These are phyloP conservation scores for Lithodes maja DNA, from an alignment of 2,888 invertebrate species.

Conservation along the genomic window DNA sequence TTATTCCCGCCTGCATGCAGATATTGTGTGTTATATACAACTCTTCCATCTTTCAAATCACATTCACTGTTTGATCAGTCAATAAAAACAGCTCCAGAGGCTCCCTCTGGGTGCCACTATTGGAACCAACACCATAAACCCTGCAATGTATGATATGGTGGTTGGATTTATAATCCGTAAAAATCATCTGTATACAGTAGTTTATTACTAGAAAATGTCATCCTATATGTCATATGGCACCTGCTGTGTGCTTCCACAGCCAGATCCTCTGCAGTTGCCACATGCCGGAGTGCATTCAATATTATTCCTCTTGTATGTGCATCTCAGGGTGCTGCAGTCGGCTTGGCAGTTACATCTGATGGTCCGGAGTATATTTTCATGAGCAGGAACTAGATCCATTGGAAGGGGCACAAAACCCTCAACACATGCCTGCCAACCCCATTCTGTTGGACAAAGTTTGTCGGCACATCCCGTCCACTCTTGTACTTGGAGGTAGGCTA, in stretches of 20 bases:
- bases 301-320: neutral
- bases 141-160: too few relatives aligned
- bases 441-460: neutral
- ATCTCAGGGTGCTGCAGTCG: neutral
- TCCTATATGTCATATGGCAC: neutral
- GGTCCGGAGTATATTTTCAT: neutral
- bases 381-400: neutral
- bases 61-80: too few relatives aligned
- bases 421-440: neutral
- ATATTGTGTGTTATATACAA: too few relatives aligned
- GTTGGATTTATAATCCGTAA: too few relatives aligned
- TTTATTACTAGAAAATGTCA: neutral
- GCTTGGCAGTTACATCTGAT: conserved; percentile 16
- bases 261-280: conserved; percentile 13
- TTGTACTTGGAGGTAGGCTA: neutral
- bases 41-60: too few relatives aligned
- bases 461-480: conserved; percentile 4
- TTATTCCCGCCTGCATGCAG: too few relatives aligned
- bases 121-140: too few relatives aligned
- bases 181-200: too few relatives aligned
- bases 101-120: too few relatives aligned
- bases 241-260: neutral
- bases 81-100: too few relatives aligned
- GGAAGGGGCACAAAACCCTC: conserved; percentile 2
- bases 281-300: conserved; percentile 13